Evolutionary conservation across 1,140 invertebrate genomes (phyloP).

Genomic region (Ostrea denselamellosa): DNA sequence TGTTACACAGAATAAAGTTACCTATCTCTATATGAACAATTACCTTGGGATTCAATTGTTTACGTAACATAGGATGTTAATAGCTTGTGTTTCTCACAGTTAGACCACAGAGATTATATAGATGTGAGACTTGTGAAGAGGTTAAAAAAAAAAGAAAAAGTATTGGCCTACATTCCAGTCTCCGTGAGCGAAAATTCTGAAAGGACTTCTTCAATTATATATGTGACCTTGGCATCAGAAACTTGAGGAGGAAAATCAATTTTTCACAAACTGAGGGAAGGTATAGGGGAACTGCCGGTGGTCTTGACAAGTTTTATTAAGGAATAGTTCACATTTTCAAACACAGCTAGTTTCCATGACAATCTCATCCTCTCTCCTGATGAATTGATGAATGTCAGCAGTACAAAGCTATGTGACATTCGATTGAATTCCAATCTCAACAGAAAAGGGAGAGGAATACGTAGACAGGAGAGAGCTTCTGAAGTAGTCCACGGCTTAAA

Average conservation of each 20-base stretch:
- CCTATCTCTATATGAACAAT: not conserved
- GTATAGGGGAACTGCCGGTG: not conserved
- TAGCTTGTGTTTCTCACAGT: conserved; percentile 5
- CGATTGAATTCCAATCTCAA: not conserved
- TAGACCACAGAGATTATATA: not conserved
- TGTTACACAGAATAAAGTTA: not conserved
- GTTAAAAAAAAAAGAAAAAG: too few relatives aligned
- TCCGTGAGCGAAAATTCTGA: not conserved
- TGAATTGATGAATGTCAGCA: not conserved
- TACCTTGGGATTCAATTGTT: conserved; percentile 9
- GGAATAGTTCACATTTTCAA: conserved; percentile 25
- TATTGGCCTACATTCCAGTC: conserved; percentile 8
- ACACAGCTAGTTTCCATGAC: conserved; percentile 19
- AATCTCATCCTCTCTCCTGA: not conserved
- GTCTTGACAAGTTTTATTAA: conserved; percentile 15
- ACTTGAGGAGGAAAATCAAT: conserved; percentile 15
- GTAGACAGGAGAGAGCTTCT: not conserved
- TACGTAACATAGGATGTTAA: not conserved
- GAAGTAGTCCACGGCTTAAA: not conserved
- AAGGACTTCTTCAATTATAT: not conserved
- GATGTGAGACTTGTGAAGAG: not conserved
- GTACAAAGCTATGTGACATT: not conserved
- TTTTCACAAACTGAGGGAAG: not conserved
- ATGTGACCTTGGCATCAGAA: not conserved
- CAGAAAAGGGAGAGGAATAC: not conserved